These are phyloP conservation scores for Mactra quadrangularis DNA, from an alignment of 1,140 invertebrate species.

Conservation along the genomic window DNA sequence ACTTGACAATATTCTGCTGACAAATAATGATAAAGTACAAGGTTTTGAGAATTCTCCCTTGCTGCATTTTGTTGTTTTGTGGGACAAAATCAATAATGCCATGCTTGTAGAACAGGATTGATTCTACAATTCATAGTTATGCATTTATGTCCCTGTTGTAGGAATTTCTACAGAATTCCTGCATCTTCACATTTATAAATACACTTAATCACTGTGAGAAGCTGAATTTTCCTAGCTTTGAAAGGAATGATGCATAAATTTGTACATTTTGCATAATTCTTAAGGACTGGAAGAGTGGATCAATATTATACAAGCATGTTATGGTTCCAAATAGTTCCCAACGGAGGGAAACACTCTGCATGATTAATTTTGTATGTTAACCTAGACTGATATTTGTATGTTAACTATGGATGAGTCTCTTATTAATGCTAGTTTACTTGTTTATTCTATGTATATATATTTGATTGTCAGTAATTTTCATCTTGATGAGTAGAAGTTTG, in stretches of 20 bases:
- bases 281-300: not conserved
- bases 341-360: conserved; percentile 12
- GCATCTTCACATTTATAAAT: no score
- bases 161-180: no score
- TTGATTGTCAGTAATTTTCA: conserved; percentile 1
- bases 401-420: conserved; percentile 7
- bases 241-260: not conserved
- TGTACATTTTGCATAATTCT: conserved; percentile 25
- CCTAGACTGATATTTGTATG: conserved; percentile 17
- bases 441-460: conserved; percentile 29
- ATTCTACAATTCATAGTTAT: no score
- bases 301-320: conserved; percentile 10
- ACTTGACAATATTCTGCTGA: no score
- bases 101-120: no score
- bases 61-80: no score
- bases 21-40: no score
- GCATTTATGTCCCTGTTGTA: no score
- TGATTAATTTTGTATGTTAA: conserved; percentile 37
- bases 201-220: no score
- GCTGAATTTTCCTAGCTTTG: no score
- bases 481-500: not conserved
- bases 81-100: no score
- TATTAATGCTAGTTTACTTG: not conserved
- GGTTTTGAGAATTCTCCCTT: no score
- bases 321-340: not conserved